phyloP scores from a whole-genome alignment of 2,113 vertebrate species.

The Callorhinus ursinus region DNA sequence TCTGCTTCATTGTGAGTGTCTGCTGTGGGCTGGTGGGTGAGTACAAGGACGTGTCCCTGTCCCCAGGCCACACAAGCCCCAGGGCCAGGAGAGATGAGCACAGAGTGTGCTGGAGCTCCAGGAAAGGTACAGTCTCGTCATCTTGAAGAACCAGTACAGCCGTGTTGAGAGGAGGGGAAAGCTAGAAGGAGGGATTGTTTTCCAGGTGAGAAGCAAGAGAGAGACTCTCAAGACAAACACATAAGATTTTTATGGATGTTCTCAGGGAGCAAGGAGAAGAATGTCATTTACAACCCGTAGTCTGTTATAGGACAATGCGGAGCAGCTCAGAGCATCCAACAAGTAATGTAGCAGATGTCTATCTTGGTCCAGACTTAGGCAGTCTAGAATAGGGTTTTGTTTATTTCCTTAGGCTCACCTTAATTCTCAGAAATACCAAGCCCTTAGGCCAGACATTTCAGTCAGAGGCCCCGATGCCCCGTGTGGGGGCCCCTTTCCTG shows the following conservation, averaged over 20 bases:
- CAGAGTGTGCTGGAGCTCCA: neutral
- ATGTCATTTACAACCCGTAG: neutral
- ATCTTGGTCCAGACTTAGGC: neutral
- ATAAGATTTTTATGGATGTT: neutral
- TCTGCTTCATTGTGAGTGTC: neutral
- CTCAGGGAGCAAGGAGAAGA: neutral
- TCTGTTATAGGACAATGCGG: neutral
- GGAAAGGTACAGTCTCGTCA: neutral
- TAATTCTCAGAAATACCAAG: neutral
- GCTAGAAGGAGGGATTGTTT: neutral
- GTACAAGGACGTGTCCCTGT: neutral
- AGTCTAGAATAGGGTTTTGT: neutral
- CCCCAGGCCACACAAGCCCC: neutral
- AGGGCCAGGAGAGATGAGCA: neutral
- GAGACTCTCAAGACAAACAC: neutral
- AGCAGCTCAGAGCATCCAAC: neutral
- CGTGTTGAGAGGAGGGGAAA: neutral
- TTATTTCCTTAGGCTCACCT: neutral
- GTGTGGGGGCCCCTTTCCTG: neutral
- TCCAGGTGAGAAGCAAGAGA: neutral
- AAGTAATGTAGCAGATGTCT: neutral
- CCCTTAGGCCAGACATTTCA: neutral
- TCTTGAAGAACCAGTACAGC: neutral
- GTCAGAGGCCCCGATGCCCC: neutral
- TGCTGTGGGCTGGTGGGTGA: neutral